Evolutionary conservation across 2,797 vertebrate genomes (phyloP).

Genomic region (Periparus ater): DNA sequence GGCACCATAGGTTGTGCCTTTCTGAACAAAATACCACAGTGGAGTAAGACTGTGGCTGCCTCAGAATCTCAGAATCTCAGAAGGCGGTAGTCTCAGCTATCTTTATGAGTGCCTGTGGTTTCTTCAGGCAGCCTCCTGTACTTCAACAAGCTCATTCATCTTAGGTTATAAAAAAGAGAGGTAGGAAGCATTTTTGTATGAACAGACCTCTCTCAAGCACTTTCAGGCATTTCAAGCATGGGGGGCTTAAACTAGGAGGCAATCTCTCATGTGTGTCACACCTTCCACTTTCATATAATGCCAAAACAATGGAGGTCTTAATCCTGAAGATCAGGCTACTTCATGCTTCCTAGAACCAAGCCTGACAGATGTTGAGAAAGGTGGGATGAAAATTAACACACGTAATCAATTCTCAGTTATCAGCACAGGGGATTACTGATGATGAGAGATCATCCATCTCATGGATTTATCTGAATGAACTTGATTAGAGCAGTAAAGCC

Average conservation of each 20-base stretch:
- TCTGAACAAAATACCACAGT: not conserved
- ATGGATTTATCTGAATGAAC: not conserved
- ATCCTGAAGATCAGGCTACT: not conserved
- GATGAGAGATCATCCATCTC: not conserved
- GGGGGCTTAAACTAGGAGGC: not conserved
- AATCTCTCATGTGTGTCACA: not conserved
- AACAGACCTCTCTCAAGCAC: not conserved
- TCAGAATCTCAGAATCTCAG: no score
- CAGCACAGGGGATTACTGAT: not conserved
- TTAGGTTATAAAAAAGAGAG: not conserved
- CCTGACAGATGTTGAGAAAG: not conserved
- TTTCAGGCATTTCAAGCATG: not conserved
- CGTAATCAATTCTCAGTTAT: not conserved
- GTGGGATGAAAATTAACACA: not conserved
- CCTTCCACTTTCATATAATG: not conserved
- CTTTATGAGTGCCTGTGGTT: not conserved
- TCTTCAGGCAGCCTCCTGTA: not conserved
- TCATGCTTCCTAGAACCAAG: not conserved
- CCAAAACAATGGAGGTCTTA: not conserved
- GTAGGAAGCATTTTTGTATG: not conserved
- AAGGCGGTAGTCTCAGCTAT: not conserved
- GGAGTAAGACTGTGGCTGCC: not conserved
- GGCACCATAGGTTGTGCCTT: not conserved
- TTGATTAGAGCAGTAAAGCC: not conserved
- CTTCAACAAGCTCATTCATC: not conserved